Conservation (phyloP, 2,888 invertebrate genomes). For the Nymphalis urticae region DNA sequence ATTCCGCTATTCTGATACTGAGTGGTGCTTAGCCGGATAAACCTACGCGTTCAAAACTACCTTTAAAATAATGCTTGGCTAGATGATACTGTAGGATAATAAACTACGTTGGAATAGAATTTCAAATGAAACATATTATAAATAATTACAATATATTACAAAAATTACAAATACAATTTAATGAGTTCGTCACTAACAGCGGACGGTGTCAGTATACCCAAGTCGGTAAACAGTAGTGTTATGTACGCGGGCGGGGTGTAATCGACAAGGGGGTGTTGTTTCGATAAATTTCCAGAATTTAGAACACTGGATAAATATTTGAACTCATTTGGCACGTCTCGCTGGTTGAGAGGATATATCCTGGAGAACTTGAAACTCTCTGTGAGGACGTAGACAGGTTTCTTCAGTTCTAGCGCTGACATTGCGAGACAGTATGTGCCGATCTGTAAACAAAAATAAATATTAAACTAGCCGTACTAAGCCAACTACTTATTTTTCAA, state of each 20-base stretch:
- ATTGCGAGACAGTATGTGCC: conserved; percentile 93
- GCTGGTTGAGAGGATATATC: conserved; percentile 95
- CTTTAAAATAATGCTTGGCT: too few relatives aligned
- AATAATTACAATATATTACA: conserved; percentile 26
- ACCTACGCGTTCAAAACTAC: too few relatives aligned
- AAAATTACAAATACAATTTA: conserved; percentile 91
- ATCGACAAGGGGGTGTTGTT: conserved; percentile 94
- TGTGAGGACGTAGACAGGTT: conserved; percentile 96
- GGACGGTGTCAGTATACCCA: conserved; percentile 97
- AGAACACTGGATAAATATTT: conserved; percentile 83
- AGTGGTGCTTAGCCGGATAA: too few relatives aligned
- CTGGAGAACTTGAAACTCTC: conserved; percentile 99
- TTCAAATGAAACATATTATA: neutral
- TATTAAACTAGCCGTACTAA: too few relatives aligned
- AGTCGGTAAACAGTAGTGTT: conserved; percentile 95
- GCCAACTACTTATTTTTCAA: too few relatives aligned
- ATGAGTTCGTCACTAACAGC: conserved; percentile 99
- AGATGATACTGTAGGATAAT: too few relatives aligned
- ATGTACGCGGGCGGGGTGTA: conserved; percentile 98
- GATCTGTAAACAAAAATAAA: conserved; percentile 79
- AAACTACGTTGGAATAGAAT: too few relatives aligned
- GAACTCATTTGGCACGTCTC: conserved; percentile 93
- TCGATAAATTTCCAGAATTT: conserved; percentile 68
- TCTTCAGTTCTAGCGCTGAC: conserved; percentile 93
- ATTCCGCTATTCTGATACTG: too few relatives aligned